Percentiles rank a stretch among this genome's conserved stretches.
phyloP scores from a whole-genome alignment of 2,888 invertebrate genomes.

The Mythimna vitellina region DNA sequence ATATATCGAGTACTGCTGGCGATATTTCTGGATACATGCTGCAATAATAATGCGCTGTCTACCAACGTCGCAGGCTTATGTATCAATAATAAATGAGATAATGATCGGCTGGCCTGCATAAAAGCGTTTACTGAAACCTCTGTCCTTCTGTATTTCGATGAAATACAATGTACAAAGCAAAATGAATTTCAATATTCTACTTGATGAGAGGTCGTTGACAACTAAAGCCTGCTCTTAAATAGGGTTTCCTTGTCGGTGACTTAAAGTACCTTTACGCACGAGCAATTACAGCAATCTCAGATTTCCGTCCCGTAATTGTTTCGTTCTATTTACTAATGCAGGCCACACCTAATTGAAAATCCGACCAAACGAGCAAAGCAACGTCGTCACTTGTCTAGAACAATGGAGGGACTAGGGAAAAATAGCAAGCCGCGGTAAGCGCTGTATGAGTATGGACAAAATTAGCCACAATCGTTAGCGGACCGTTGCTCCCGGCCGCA shows the following conservation, averaged over 20 bases:
- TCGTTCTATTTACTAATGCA: conserved; percentile 54
- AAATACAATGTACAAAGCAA: conserved; percentile 4
- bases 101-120: conserved; percentile 36
- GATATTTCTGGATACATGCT: conserved; percentile 18
- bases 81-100: conserved; percentile 51
- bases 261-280: conserved; percentile 14
- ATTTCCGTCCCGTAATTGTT: conserved; percentile 38
- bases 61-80: conserved; percentile 12
- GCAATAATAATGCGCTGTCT: conserved; percentile 28
- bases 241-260: background rate
- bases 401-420: conserved; percentile 59
- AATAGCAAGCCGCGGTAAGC: conserved; percentile 55
- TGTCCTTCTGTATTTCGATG: background rate
- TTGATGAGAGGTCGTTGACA: background rate
- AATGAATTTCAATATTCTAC: background rate
- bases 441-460: conserved; percentile 65
- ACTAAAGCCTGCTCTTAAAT: background rate
- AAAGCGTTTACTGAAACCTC: conserved; percentile 28
- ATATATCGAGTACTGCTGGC: conserved; percentile 9
- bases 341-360: conserved; percentile 59
- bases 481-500: conserved; percentile 76
- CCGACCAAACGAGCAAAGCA: conserved; percentile 35
- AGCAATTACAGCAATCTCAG: conserved; percentile 19
- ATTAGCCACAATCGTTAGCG: conserved; percentile 77
- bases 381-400: conserved; percentile 50